Evolutionary conservation across 2,797 vertebrate species (phyloP).

Genomic region (Acipenser oxyrinchus): DNA sequence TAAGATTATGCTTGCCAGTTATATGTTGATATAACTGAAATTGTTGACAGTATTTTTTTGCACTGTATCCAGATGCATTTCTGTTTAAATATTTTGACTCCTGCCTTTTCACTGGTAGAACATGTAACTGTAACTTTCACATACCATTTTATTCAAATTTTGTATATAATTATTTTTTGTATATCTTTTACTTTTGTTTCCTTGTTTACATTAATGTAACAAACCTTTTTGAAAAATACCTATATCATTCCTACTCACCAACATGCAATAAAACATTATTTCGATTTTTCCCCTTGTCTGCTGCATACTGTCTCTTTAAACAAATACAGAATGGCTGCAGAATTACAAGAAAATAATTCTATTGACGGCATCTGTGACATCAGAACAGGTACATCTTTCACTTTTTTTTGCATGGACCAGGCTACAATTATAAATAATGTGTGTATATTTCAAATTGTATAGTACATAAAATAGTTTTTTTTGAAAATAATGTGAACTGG

Average conservation of each 20-base stretch:
- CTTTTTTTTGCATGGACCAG: no score
- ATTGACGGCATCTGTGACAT: no score
- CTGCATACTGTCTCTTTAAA: not conserved
- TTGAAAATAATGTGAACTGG: no score
- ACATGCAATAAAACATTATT: conserved; percentile 83
- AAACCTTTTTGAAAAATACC: conserved; percentile 49
- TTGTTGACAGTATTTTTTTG: conserved; percentile 79
- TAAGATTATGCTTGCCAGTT: conserved; percentile 72
- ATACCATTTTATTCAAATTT: conserved; percentile 30
- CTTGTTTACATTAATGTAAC: conserved; percentile 45
- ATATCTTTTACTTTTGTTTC: conserved; percentile 53
- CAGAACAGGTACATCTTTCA: no score
- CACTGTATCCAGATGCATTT: conserved; percentile 63
- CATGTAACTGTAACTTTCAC: conserved; percentile 48
- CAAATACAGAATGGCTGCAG: no score
- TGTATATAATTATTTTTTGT: conserved; percentile 73
- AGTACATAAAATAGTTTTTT: no score
- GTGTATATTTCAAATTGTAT: no score
- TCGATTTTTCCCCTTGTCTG: conserved; percentile 43
- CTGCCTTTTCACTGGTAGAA: no score
- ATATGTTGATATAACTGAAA: conserved; percentile 69
- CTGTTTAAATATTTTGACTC: conserved; percentile 27
- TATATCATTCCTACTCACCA: conserved; percentile 67
- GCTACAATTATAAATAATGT: no score
- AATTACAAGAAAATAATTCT: no score